Conservation (phyloP, 2,113 vertebrate species). For the Thalassarche chlororhynchos region DNA sequence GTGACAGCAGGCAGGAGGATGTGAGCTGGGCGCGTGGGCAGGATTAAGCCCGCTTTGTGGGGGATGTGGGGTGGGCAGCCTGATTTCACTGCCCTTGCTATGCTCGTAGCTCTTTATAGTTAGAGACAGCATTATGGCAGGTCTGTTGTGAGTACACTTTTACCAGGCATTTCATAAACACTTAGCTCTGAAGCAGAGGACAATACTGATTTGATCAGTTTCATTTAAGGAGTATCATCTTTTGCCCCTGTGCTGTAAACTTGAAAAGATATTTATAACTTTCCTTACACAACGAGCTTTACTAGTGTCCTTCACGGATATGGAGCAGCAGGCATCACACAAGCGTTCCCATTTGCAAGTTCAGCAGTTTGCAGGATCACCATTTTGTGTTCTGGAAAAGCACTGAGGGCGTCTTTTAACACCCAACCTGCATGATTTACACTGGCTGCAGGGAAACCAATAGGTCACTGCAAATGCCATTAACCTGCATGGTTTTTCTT, state of each 20-base stretch:
- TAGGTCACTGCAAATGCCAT: neutral
- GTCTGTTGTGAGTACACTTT: neutral
- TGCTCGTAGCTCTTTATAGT: neutral
- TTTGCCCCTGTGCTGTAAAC: neutral
- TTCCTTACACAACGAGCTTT: neutral
- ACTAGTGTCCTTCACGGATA: neutral
- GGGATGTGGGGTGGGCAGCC: neutral
- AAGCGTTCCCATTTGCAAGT: neutral
- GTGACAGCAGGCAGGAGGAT: neutral
- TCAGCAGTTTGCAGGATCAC: neutral
- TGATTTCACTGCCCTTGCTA: neutral
- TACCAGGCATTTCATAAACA: neutral
- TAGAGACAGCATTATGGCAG: neutral
- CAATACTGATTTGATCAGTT: neutral
- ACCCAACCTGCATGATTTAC: neutral
- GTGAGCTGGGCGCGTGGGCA: neutral
- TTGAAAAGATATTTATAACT: neutral
- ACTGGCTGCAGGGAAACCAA: neutral
- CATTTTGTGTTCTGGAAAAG: neutral
- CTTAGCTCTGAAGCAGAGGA: neutral
- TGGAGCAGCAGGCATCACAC: neutral
- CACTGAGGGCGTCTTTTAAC: accelerated
- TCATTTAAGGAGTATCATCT: neutral
- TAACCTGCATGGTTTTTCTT: neutral
- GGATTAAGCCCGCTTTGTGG: neutral